These are phyloP conservation scores for Haliclystus octoradiatus DNA, from an alignment of 30 jellyfish, hydroid and myxozoan species.

Conservation along the genomic window DNA sequence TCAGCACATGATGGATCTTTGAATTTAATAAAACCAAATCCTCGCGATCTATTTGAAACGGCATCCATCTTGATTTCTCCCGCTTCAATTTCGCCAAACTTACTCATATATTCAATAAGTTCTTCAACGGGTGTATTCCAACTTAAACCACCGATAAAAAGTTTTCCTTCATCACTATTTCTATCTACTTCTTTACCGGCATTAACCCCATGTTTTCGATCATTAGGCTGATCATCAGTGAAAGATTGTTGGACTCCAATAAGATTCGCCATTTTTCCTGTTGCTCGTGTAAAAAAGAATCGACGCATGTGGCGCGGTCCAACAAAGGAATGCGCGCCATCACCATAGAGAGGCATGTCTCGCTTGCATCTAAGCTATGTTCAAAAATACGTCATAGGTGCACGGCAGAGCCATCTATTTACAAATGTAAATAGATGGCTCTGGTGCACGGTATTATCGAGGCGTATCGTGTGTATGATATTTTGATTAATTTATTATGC, in stretches of 20 bases:
- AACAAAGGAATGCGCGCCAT: too few species aligned
- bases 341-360: too few species aligned
- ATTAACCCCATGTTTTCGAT: neutral
- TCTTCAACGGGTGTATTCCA: constrained; percentile 75
- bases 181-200: neutral
- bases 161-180: constrained; percentile 29
- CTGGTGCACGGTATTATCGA: too few species aligned
- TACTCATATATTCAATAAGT: constrained; percentile 4
- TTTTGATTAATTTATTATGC: too few species aligned
- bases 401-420: too few species aligned
- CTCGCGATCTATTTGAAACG: constrained; percentile 31
- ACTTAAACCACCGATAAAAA: constrained; percentile 86
- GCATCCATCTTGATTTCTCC: constrained; percentile 10
- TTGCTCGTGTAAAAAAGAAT: too few species aligned
- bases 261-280: neutral
- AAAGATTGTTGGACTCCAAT: neutral
- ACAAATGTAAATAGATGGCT: too few species aligned
- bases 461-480: too few species aligned
- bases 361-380: too few species aligned
- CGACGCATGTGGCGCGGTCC: constrained; percentile 6
- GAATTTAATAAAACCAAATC: constrained; percentile 75
- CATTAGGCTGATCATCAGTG: neutral
- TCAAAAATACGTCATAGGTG: too few species aligned
- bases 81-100: constrained; percentile 10
- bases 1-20: constrained; percentile 54